A percentile compares a stretch with the other conserved stretches of the same genome.
Conservation (phyloP, 2,888 invertebrate species). For the Epistrophe grossulariae region DNA sequence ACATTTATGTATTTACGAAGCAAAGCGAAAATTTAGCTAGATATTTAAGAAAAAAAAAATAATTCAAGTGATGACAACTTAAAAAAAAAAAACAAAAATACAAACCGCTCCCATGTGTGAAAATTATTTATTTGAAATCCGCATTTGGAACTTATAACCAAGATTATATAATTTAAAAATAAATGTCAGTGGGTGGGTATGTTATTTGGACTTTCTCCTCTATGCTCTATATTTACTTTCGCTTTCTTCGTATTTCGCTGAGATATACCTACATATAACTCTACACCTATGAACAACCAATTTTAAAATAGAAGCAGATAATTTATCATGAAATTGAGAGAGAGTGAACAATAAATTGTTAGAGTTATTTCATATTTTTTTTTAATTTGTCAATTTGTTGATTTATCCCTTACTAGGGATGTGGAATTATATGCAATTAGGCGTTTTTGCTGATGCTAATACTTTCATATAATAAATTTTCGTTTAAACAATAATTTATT, state of each 20-base stretch:
- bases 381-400: conserved; percentile 32
- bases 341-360: neutral
- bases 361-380: conserved; percentile 39
- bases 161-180: conserved; percentile 18
- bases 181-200: conserved; percentile 51
- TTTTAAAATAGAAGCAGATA: conserved; percentile 30
- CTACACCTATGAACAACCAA: conserved; percentile 20
- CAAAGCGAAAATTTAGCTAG: conserved; percentile 61
- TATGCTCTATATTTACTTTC: conserved; percentile 1
- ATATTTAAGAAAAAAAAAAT: conserved; percentile 45
- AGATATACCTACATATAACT: conserved; percentile 25
- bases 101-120: conserved; percentile 45
- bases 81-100: neutral
- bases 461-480: neutral
- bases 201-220: conserved; percentile 14
- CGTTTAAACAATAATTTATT: conserved; percentile 29
- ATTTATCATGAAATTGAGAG: conserved; percentile 41
- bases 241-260: conserved; percentile 2
- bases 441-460: conserved; percentile 7
- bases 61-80: conserved; percentile 50
- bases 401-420: neutral
- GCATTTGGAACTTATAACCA: conserved; percentile 30
- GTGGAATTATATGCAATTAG: conserved; percentile 11
- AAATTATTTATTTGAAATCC: conserved; percentile 35
- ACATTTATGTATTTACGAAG: conserved; percentile 62